Percentiles rank a stretch among this genome's conserved stretches.
phyloP scores from a whole-genome alignment of 35 echinoderm and acorn worm species.

The Anneissia japonica region DNA sequence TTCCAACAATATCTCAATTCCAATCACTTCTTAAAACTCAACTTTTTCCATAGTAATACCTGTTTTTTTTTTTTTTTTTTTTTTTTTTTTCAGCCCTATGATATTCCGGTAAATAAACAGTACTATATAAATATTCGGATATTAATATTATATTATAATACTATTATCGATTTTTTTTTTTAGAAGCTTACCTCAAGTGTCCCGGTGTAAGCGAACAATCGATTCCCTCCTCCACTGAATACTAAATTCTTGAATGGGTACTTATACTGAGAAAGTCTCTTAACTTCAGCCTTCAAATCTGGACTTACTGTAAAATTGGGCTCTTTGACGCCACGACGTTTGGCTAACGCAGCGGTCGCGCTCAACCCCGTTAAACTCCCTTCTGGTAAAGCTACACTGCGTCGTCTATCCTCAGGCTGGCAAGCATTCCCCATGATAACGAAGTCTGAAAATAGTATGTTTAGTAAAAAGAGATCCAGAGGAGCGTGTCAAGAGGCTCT shows the following conservation, averaged over 20 bases:
- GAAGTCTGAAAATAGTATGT: too few relatives aligned
- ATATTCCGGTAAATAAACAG: too few relatives aligned
- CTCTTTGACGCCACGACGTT: neutral
- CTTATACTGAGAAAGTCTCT: neutral
- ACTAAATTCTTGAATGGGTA: neutral
- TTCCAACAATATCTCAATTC: too few relatives aligned
- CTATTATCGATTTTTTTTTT: too few relatives aligned
- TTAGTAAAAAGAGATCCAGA: too few relatives aligned
- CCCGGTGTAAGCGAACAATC: neutral
- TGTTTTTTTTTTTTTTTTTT: too few relatives aligned
- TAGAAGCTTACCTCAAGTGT: neutral
- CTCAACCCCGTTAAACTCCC: neutral
- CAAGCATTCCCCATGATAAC: neutral
- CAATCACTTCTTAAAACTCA: too few relatives aligned
- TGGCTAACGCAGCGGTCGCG: neutral
- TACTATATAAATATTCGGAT: too few relatives aligned
- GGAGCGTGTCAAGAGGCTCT: too few relatives aligned
- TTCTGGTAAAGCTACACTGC: neutral
- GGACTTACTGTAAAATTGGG: neutral
- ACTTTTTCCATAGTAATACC: too few relatives aligned
- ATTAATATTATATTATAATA: too few relatives aligned
- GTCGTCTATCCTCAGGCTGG: neutral
- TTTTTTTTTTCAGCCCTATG: too few relatives aligned
- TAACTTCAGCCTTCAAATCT: neutral
- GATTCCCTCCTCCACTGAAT: neutral